A percentile compares a stretch with the other conserved stretches of the same genome.
These are phyloP conservation scores for Picathartes gymnocephalus DNA, from an alignment of 2,113 vertebrate species.

Conservation along the genomic window DNA sequence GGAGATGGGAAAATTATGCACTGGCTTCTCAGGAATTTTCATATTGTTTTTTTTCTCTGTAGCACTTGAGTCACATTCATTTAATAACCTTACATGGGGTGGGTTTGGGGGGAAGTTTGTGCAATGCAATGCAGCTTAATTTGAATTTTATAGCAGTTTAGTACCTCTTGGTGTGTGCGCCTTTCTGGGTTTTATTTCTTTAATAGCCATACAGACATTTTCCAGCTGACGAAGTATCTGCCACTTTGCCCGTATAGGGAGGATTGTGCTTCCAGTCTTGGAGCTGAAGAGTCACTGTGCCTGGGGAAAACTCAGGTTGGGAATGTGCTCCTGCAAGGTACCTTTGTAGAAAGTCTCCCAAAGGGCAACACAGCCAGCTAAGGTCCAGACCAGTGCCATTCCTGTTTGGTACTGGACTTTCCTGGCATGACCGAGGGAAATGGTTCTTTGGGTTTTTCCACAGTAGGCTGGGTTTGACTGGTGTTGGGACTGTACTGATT, in stretches of 20 bases:
- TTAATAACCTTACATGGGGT: not conserved
- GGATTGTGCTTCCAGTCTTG: not conserved
- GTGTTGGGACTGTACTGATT: not conserved
- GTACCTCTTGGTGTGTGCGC: not conserved
- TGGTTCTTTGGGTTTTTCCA: not conserved
- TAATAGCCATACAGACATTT: not conserved
- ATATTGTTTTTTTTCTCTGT: not conserved
- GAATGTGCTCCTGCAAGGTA: not conserved
- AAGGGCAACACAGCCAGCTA: not conserved
- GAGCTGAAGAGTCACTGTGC: not conserved
- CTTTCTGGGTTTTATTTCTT: slow-evolving; percentile 16
- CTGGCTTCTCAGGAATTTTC: not conserved
- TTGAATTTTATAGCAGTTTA: slow-evolving; percentile 28
- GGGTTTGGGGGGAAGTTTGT: not conserved
- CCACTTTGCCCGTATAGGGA: not conserved
- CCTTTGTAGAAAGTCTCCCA: not conserved
- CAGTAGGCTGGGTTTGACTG: not conserved
- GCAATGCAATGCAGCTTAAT: not conserved
- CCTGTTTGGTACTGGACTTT: not conserved
- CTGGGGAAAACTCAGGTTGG: not conserved
- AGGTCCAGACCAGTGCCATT: not conserved
- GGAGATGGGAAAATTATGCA: slow-evolving; percentile 48
- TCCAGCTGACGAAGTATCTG: not conserved
- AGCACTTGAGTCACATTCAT: not conserved
- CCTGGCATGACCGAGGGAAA: accelerated